Evolutionary conservation across 2,113 vertebrate species (phyloP).

Genomic region (Stomatorhinus ivindoensis): DNA sequence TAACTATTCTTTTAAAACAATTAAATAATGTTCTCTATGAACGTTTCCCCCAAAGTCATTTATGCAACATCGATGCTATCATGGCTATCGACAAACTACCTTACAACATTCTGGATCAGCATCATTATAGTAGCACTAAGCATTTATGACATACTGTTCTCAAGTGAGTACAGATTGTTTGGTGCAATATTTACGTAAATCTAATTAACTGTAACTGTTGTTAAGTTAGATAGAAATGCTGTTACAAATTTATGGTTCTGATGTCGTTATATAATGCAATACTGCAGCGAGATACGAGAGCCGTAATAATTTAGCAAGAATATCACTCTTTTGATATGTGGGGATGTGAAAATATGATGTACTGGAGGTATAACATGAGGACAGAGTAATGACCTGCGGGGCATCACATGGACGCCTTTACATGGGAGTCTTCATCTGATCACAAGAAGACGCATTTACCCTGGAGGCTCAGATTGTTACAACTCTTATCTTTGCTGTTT

Average conservation of each 20-base stretch:
- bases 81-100: not conserved
- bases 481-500: slow-evolving; percentile 13
- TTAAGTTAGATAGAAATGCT: not conserved
- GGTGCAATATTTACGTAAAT: not conserved
- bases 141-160: not conserved
- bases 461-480: not conserved
- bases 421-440: not conserved
- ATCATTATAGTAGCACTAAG: not conserved
- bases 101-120: not conserved
- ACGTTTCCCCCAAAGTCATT: not conserved
- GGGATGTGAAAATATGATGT: not conserved
- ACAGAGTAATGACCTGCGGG: not conserved
- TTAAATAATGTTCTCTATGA: not conserved
- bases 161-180: not conserved
- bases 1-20: not conserved
- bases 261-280: not conserved
- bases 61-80: not conserved
- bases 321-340: not conserved
- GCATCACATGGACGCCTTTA: not conserved
- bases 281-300: not conserved
- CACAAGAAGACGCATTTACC: not conserved
- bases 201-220: not conserved
- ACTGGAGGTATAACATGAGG: not conserved
- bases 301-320: not conserved
- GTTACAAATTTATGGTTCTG: not conserved